phyloP scores from a whole-genome alignment of 2,797 vertebrate genomes.

The Tarsius wallacei region DNA sequence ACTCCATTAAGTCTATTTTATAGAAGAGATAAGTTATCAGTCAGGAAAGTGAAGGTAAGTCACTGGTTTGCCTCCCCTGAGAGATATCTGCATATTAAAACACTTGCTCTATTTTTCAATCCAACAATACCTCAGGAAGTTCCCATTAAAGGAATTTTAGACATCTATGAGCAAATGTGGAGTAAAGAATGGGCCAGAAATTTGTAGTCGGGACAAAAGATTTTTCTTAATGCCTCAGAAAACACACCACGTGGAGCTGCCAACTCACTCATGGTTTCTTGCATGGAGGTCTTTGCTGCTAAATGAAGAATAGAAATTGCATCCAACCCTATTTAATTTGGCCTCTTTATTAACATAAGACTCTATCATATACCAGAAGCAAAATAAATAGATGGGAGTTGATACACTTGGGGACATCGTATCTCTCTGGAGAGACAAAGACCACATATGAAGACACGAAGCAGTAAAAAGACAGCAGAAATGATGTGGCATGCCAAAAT shows the following conservation, averaged over 20 bases:
- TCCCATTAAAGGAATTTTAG: background rate
- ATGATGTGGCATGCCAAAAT: background rate
- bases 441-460: background rate
- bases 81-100: constrained; percentile 58
- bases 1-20: background rate
- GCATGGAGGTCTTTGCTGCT: background rate
- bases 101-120: constrained; percentile 26
- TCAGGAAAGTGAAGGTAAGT: background rate
- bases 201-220: background rate
- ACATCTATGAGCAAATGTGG: background rate
- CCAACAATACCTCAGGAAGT: constrained; percentile 5
- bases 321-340: background rate
- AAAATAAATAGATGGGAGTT: constrained; percentile 6
- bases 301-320: background rate
- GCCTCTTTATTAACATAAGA: background rate
- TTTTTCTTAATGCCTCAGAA: constrained; percentile 22
- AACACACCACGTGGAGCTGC: background rate
- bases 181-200: background rate
- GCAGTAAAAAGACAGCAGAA: background rate
- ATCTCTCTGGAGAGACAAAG: background rate
- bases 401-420: background rate
- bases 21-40: background rate
- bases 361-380: background rate
- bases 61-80: background rate
- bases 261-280: background rate